Percentiles rank a stretch among this genome's conserved stretches.
Evolutionary conservation across 2,113 vertebrate genomes (phyloP).

Genomic region (Myotis lucifugus): DNA sequence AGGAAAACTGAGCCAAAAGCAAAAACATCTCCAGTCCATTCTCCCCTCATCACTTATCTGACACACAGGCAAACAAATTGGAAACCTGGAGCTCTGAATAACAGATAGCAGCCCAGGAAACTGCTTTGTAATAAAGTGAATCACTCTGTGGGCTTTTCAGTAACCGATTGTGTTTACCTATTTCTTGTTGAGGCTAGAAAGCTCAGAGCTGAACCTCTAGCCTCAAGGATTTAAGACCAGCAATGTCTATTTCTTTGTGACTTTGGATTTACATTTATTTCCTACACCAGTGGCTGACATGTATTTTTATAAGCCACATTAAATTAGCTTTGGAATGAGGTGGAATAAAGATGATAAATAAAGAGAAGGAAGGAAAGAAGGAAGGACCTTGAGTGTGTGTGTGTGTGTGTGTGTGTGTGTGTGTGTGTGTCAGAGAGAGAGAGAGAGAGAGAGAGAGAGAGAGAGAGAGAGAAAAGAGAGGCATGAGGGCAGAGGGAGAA

Average conservation of each 20-base stretch:
- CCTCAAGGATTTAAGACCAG: not conserved
- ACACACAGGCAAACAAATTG: not conserved
- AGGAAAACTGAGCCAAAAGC: not conserved
- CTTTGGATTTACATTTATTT: slow-evolving; percentile 1
- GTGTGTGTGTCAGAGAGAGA: not conserved
- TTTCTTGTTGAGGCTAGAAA: not conserved
- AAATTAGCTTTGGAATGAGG: not conserved
- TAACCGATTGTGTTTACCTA: not conserved
- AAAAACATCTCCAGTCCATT: not conserved
- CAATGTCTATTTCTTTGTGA: not conserved
- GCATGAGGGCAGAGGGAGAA: not conserved
- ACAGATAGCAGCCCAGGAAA: not conserved
- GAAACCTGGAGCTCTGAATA: not conserved
- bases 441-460: not conserved
- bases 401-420: not conserved
- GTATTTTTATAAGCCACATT: not conserved
- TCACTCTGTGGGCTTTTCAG: not conserved
- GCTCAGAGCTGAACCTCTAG: not conserved
- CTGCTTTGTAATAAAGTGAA: not conserved
- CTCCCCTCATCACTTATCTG: not conserved
- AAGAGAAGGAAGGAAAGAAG: too few species aligned
- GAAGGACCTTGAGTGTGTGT: not conserved
- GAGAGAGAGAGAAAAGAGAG: not conserved
- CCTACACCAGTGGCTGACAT: not conserved
- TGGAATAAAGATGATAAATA: not conserved